A percentile compares a stretch with the other conserved stretches of the same genome.
phyloP scores from a whole-genome alignment of 1,140 invertebrate genomes.

The Philotrypesis tridentata region DNA sequence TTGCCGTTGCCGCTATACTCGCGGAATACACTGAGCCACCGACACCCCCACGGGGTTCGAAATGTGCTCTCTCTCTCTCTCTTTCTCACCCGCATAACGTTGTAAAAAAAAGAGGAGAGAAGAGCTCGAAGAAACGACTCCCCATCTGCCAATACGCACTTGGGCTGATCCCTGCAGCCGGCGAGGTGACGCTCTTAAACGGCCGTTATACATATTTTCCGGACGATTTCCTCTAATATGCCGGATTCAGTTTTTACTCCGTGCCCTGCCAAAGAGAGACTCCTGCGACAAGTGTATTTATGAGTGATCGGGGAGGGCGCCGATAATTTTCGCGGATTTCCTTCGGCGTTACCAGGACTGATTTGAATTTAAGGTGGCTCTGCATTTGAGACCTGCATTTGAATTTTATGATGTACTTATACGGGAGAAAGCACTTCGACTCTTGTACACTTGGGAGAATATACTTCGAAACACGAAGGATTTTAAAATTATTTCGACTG shows the following conservation, averaged over 20 bases:
- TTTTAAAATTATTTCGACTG: too few species aligned
- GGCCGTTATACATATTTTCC: constrained; percentile 61
- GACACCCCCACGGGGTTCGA: background rate
- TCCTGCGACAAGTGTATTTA: constrained; percentile 15
- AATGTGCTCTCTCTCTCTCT: too few species aligned
- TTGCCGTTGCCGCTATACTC: constrained; percentile 51
- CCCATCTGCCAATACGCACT: constrained; percentile 52
- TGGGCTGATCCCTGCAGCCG: constrained; percentile 54
- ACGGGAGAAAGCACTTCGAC: too few species aligned
- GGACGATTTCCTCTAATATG: constrained; percentile 55
- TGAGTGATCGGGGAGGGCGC: background rate
- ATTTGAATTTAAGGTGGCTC: background rate
- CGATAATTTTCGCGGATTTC: constrained; percentile 4
- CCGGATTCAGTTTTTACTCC: background rate
- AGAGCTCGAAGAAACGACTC: constrained; percentile 4
- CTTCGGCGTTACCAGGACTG: too few species aligned
- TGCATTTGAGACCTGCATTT: too few species aligned
- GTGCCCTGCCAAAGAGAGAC: background rate
- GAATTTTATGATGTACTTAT: too few species aligned
- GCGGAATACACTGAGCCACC: constrained; percentile 6
- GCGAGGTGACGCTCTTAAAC: constrained; percentile 63
- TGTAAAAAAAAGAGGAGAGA: background rate
- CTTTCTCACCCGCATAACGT: too few species aligned
- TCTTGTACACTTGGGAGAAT: too few species aligned
- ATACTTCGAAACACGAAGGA: too few species aligned